Base-by-base conservation (phyloP, 2,888 invertebrate genomes). In the Hanleya hanleyi region DNA sequence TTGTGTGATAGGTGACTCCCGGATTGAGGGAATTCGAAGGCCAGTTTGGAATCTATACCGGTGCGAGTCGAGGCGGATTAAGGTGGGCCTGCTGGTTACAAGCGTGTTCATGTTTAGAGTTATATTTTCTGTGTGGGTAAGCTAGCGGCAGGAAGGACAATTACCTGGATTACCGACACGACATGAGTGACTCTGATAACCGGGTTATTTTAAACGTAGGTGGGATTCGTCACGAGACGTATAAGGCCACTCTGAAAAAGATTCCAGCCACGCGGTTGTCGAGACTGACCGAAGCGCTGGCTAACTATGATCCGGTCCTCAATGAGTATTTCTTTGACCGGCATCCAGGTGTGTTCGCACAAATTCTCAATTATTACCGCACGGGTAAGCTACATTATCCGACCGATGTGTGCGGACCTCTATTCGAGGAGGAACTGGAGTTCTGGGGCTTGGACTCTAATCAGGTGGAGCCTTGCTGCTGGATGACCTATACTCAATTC, bases 381-480 rank as follows among this genome's bases (percentile, higher is more conserved):
- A 98, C 98, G 78, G 98, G 99, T 71, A 99, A 99, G 91, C 94
- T 99, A 80, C 99, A 99, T 92, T 99, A 99, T 92, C 99, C 99
- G 26, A 98, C 98, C 69, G 98, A 99, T 90, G 99, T 99, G 1
- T 99, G 99, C 91, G 99, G 99, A 62, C 99, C 99, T 69, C 93
- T 99, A 79, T 99, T 99, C 91, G 99, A 99, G 91, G 99, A 99
- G 90, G 99, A 99, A 91, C 93, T 99, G 83, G 99, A 99, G 92
- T 99, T 98, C 91, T 99, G 99, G 99, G 99, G 99, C 18, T 93
- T 99, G 83, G 99, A 99, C 91, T 96, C 99, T 47, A 99, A 99
- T 92, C 99, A 99, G 87, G 98, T 99, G 86, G 98, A 99, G 91
- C 99, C 99, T 5, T 99, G 99, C 92, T 99, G 99, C 92, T 99